Base-by-base conservation (phyloP, 2,797 vertebrate species). In the Alectoris magna region DNA sequence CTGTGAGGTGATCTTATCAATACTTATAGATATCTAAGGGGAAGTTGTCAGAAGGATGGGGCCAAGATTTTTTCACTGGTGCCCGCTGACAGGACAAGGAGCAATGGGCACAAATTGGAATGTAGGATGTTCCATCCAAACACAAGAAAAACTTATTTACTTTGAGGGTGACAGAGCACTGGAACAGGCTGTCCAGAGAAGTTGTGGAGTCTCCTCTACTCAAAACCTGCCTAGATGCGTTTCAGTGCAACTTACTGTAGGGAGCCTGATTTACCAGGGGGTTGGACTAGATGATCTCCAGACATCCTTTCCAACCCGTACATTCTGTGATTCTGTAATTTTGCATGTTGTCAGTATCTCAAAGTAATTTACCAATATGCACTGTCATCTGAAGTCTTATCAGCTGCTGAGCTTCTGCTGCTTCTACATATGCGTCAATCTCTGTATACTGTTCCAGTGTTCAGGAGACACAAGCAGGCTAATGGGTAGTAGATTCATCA, bases 381-480 rank as follows among this genome's bases (percentile, higher is more conserved):
- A 5, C 21, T 75, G 26, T 67, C 60, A 91, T 23, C 16, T 18
- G 7, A 71, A 73, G 16, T 74, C 62, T 80, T 70, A 49, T 9
- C 53, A 66, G 27, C 29, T 70, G 8, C 53, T 58, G 14, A 79
- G 27, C 21, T 74, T 84, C 66, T 76, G 18, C 27, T 63, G 27
- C 46, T 76, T 24, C 39, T 72, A 10, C 2, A 0, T 49, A 8
- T 1, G 2, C 44, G 71, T 7, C 34, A 11, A 9, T 66, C 49
- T 71, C 48, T 80, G 8, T 64, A 10, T 82, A 63, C 14, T 29
- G 10, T 66, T 23, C 46, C 69, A 34, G 27, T 23, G 49, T 49
- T 82, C 14, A 67, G 49, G 72, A 76, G 53, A 11, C 26, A 9
- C 19, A 55, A 21, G 10, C 13, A 80, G n/a, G 13, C 49, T 87